Evolutionary conservation across 1,140 invertebrate species (phyloP), one percentile per base, ranked within the genome.

Genomic region (Plectrocnemia conspersa): DNA sequence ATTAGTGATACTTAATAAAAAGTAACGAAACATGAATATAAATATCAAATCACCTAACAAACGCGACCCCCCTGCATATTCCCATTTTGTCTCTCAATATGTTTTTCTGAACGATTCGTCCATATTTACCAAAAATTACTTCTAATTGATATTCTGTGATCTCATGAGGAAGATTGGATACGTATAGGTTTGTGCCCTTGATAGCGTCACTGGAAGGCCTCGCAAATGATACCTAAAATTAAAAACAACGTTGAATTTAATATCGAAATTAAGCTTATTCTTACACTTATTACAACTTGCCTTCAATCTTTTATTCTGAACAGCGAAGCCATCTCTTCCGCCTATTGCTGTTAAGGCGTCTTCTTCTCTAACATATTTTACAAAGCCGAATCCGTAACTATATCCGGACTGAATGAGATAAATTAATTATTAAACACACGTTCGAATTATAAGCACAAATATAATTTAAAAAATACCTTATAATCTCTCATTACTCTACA

Each of bases 331-430:
- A 73, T 96, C 95, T 55, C 96, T 78, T 5, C 84, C 83, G 62
- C 83, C 79, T 55, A 96, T 94, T 22, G 93, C 93, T 63, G 84
- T 81, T 29, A 81, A 73, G 16, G 93, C 93, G 77, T 94, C 91
- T 67, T 90, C 85, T 55, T 87, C 82, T 58, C 82, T 84, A 22
- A 82, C 77, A 71, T 91, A 97, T 69, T 96, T 94, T 13, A 97
- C 92, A 77, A 97, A 97, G 15, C 92, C 93, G 74, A 95, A 97
- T 11, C 94, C 93, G 72, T 91, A 97, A 71, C 91, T 94, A 71
- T 97, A 97, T 18, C 91, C 91, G 72, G 91, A 93, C 79, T 90
- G 73, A 38, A 79, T n/a, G n/a, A 74, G 3, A 61, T 58, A 53
- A 62, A 62, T 25, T 27, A 11, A 52, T 33, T n/a, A 11, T 18